These are phyloP conservation scores for Drosophila robusta DNA, from an alignment of 2,888 invertebrate genomes.

Conservation along the genomic window DNA sequence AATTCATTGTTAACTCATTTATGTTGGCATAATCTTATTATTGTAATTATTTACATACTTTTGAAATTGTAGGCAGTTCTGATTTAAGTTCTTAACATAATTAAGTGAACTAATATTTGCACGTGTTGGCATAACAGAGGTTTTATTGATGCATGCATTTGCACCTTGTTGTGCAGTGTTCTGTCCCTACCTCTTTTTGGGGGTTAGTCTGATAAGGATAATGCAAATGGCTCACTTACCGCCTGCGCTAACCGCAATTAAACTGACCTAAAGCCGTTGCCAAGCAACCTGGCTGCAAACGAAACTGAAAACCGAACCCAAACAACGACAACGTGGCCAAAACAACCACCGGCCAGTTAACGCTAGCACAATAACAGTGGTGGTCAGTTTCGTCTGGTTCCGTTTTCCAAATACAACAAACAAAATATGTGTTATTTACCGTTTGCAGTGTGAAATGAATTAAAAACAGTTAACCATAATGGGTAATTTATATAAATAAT, in stretches of 20 bases:
- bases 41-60: not conserved
- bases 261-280: constrained; percentile 75
- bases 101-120: too few relatives aligned
- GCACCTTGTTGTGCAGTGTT: constrained; percentile 1
- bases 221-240: constrained; percentile 64
- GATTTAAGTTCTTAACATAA: too few relatives aligned
- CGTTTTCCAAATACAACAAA: constrained; percentile 18
- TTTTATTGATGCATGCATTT: not conserved
- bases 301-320: constrained; percentile 44
- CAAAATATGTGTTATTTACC: constrained; percentile 24
- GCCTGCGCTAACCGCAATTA: constrained; percentile 69
- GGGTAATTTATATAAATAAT: constrained; percentile 49
- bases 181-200: not conserved
- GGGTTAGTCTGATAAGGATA: constrained; percentile 59
- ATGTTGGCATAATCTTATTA: not conserved
- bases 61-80: not conserved
- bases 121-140: too few relatives aligned
- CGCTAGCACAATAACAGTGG: constrained; percentile 26
- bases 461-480: constrained; percentile 36
- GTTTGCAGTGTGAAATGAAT: constrained; percentile 5
- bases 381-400: constrained; percentile 50
- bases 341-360: constrained; percentile 66
- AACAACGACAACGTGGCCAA: constrained; percentile 53
- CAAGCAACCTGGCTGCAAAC: constrained; percentile 38
- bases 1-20: not conserved